Evolutionary conservation across 2,888 invertebrate species (phyloP).

Genomic region (Chloroclysta siterata): DNA sequence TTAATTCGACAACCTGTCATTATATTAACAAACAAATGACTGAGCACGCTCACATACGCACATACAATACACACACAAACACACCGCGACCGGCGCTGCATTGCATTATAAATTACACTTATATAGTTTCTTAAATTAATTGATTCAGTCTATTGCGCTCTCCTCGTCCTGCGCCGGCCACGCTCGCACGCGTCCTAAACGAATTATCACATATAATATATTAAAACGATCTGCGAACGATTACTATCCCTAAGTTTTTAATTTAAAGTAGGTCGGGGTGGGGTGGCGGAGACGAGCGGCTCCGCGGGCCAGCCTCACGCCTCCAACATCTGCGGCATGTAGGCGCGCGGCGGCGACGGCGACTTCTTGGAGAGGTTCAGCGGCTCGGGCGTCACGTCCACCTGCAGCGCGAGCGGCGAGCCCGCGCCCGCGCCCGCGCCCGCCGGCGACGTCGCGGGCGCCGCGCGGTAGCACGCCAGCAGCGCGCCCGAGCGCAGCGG

Average conservation of each 20-base stretch:
- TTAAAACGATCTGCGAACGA: constrained; percentile 86
- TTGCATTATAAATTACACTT: constrained; percentile 87
- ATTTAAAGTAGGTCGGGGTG: constrained; percentile 84
- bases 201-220: constrained; percentile 89
- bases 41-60: constrained; percentile 87
- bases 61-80: constrained; percentile 86
- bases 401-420: constrained; percentile 83
- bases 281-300: constrained; percentile 79
- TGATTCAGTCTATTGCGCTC: constrained; percentile 86
- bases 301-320: constrained; percentile 86
- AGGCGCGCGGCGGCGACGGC: constrained; percentile 85
- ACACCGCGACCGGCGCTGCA: constrained; percentile 87
- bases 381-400: constrained; percentile 94
- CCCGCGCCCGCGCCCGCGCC: constrained; percentile 54
- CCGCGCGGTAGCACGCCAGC: constrained; percentile 69
- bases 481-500: constrained; percentile 69
- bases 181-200: constrained; percentile 84
- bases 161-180: constrained; percentile 84
- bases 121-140: constrained; percentile 83
- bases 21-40: constrained; percentile 88
- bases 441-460: constrained; percentile 38
- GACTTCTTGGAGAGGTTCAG: constrained; percentile 95
- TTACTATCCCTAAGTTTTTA: constrained; percentile 77
- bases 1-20: constrained; percentile 92
- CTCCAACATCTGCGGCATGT: constrained; percentile 87